Evolutionary conservation across 1,140 invertebrate genomes (phyloP).

Genomic region (Drosophila nigromelanica): DNA sequence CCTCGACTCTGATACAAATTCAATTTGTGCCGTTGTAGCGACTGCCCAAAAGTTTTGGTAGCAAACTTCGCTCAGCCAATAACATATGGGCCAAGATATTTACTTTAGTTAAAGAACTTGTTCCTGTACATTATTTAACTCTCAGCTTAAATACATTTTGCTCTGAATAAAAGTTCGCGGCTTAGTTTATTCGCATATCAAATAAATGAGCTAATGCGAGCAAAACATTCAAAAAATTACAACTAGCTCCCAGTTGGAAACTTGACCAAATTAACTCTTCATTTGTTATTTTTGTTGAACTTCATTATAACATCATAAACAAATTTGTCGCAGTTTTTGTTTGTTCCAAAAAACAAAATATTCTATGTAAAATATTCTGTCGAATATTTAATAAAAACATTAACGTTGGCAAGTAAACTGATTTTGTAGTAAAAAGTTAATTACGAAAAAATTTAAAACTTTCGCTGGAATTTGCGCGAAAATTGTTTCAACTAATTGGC

Average conservation of each 20-base stretch:
- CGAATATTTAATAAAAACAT: too few relatives aligned
- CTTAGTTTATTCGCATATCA: not conserved
- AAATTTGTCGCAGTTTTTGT: too few relatives aligned
- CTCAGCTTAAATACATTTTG: not conserved
- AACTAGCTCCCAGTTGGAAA: too few relatives aligned
- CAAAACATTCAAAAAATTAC: too few relatives aligned
- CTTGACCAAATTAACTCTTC: too few relatives aligned
- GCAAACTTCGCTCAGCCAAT: not conserved
- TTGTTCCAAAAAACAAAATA: too few relatives aligned
- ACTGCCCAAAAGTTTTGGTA: slow-evolving; percentile 9
- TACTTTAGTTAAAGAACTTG: slow-evolving; percentile 6
- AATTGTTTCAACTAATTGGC: not conserved
- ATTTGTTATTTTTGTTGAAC: too few relatives aligned
- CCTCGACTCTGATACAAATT: slow-evolving; percentile 22
- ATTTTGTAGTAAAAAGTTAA: too few relatives aligned
- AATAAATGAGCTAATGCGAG: not conserved
- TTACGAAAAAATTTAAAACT: not conserved
- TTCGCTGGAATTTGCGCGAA: not conserved
- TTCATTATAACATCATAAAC: too few relatives aligned
- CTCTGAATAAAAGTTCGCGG: too few relatives aligned
- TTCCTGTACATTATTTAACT: slow-evolving; percentile 5
- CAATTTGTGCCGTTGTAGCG: slow-evolving; percentile 21
- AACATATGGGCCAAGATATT: slow-evolving; percentile 1
- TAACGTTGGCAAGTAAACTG: too few relatives aligned
- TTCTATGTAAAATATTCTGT: too few relatives aligned